Conservation (phyloP, 2,113 vertebrate genomes). For the Semnornis frantzii region DNA sequence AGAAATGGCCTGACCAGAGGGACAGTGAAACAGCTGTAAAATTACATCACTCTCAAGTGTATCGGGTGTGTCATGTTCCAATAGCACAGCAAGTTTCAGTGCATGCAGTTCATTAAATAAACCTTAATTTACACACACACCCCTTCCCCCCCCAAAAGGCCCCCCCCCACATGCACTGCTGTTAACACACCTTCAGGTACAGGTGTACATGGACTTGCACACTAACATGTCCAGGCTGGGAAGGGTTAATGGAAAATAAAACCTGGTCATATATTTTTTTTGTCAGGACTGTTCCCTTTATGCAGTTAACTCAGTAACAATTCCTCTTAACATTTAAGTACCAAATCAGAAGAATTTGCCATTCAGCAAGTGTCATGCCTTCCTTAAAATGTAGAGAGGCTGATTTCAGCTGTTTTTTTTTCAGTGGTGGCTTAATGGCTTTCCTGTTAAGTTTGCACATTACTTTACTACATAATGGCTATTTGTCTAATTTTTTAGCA, state of each 20-base stretch:
- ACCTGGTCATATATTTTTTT: constrained; percentile 58
- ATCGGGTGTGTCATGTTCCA: constrained; percentile 24
- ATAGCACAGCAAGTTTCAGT: constrained; percentile 17
- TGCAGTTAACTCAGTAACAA: constrained; percentile 55
- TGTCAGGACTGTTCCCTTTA: constrained; percentile 68
- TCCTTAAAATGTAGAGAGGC: constrained; percentile 45
- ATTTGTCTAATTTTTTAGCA: constrained; percentile 48
- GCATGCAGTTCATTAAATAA: constrained; percentile 39
- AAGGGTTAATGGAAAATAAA: constrained; percentile 69
- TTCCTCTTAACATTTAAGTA: constrained; percentile 52
- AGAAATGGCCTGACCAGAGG: not conserved
- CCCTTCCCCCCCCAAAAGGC: not conserved
- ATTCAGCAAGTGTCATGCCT: constrained; percentile 68
- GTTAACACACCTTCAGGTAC: constrained; percentile 21
- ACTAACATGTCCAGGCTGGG: constrained; percentile 63
- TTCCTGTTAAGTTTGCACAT: constrained; percentile 60
- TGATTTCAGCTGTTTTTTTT: constrained; percentile 41
- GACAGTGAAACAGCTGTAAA: not conserved
- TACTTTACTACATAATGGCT: constrained; percentile 32
- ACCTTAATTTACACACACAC: not conserved
- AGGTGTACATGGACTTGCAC: constrained; percentile 3
- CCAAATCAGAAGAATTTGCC: constrained; percentile 68
- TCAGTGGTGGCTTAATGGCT: constrained; percentile 61
- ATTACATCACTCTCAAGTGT: not conserved
- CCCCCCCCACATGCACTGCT: constrained; percentile 35